phyloP scores from a whole-genome alignment of 2,797 vertebrate genomes.

The Pygocentrus nattereri region DNA sequence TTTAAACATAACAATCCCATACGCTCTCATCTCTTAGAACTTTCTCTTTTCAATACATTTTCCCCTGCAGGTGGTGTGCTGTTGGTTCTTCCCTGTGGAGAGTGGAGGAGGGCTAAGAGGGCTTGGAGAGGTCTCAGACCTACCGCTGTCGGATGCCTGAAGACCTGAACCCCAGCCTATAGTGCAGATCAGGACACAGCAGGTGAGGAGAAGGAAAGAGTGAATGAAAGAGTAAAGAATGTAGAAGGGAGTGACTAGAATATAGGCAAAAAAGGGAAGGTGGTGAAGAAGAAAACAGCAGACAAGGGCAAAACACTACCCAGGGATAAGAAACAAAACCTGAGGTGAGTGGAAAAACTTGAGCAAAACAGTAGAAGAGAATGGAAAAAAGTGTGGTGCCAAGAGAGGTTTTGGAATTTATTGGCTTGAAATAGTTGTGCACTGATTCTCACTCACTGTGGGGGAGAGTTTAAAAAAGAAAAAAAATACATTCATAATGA shows the following conservation, averaged over 20 bases:
- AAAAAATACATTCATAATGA: background rate
- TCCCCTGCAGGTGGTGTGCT: background rate
- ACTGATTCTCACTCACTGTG: background rate
- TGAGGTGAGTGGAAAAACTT: background rate
- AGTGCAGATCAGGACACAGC: background rate
- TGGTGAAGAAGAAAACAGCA: background rate
- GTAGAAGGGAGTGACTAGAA: background rate
- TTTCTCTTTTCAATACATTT: background rate
- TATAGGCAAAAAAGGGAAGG: background rate
- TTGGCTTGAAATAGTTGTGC: background rate
- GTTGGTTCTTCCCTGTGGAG: slow-evolving; percentile 2
- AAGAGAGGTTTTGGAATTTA: background rate
- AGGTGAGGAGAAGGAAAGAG: background rate
- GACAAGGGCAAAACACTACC: background rate
- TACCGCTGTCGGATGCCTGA: slow-evolving; percentile 13
- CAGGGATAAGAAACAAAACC: background rate
- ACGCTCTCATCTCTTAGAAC: no score
- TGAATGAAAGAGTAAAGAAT: background rate
- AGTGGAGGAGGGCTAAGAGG: background rate
- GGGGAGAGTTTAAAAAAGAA: background rate
- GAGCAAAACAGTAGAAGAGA: background rate
- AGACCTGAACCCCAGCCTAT: background rate
- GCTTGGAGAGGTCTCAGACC: slow-evolving; percentile 1
- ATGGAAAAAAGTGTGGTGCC: background rate
- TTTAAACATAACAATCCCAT: background rate